Evolutionary conservation across 2,888 invertebrate species (phyloP).

Genomic region (Nudaria mundana): DNA sequence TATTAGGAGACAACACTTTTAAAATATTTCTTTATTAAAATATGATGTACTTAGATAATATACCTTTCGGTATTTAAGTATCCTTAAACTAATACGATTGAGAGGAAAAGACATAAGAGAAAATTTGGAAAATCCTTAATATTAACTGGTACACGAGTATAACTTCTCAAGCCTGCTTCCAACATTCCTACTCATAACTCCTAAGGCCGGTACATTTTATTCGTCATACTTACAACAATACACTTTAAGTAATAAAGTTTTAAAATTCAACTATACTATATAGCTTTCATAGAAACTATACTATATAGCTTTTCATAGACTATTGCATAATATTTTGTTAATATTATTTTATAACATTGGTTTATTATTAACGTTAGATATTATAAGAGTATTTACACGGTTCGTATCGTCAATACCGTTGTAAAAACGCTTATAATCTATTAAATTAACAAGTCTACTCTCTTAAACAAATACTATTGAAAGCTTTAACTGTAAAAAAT

Average conservation of each 20-base stretch:
- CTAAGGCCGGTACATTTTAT: conserved; percentile 77
- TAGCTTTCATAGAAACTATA: conserved; percentile 58
- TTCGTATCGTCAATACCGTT: conserved; percentile 9
- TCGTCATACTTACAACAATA: conserved; percentile 68
- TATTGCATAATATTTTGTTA: conserved; percentile 62
- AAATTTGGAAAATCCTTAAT: conserved; percentile 70
- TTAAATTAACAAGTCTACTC: conserved; percentile 11
- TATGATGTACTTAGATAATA: conserved; percentile 40
- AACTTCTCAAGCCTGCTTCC: conserved; percentile 63
- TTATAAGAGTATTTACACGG: conserved; percentile 6
- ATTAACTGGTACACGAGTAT: conserved; percentile 62
- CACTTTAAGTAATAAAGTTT: conserved; percentile 69
- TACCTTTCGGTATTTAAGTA: conserved; percentile 27
- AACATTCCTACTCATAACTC: conserved; percentile 65
- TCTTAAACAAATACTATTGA: conserved; percentile 11
- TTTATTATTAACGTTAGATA: conserved; percentile 1
- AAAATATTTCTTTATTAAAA: conserved; percentile 54
- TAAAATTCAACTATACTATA: conserved; percentile 64
- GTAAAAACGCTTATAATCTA: conserved; percentile 10
- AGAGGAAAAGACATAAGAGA: conserved; percentile 77
- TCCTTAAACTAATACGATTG: conserved; percentile 70
- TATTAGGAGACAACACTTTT: conserved; percentile 47
- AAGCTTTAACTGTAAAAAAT: conserved; percentile 24
- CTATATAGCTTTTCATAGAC: conserved; percentile 47
- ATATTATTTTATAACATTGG: conserved; percentile 46